phyloP scores from a whole-genome alignment of 64 coral and sea anemone species.

The Porites australiensis region DNA sequence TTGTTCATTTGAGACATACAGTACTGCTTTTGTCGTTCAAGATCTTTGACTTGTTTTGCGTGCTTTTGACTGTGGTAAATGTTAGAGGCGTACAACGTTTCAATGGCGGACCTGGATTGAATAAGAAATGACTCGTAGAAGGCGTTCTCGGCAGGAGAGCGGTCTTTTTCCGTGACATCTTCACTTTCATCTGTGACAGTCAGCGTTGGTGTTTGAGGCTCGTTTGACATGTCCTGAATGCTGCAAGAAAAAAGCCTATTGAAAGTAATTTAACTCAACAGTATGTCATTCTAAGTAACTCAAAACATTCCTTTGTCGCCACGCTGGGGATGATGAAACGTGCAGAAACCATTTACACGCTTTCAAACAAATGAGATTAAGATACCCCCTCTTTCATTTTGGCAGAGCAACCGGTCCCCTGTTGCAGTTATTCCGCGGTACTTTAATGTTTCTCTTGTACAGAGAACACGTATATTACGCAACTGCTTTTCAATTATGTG shows the following conservation, averaged over 20 bases:
- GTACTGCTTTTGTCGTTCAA: constrained; percentile 75
- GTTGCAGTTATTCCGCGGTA: not conserved
- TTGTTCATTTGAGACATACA: constrained; percentile 75
- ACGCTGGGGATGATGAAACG: not conserved
- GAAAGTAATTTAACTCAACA: constrained; percentile 12
- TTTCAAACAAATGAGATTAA: not conserved
- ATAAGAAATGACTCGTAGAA: constrained; percentile 97
- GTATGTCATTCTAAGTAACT: constrained; percentile 12
- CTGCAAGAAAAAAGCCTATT: constrained; percentile 22
- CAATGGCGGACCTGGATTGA: constrained; percentile 89
- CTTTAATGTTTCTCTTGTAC: not conserved
- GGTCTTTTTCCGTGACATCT: constrained; percentile 73
- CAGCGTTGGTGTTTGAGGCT: constrained; percentile 54
- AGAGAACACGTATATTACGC: not conserved
- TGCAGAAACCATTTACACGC: not conserved
- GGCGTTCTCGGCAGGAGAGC: constrained; percentile 87
- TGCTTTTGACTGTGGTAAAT: constrained; percentile 91
- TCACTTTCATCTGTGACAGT: constrained; percentile 63
- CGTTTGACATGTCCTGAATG: constrained; percentile 69
- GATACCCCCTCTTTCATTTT: no score
- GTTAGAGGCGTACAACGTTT: constrained; percentile 94
- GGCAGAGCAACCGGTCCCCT: not conserved
- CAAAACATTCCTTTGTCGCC: constrained; percentile 19
- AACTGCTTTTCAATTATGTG: no score
- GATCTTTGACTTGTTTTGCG: constrained; percentile 84